Conservation (phyloP, 2,113 vertebrate species). For the Melozone crissalis region DNA sequence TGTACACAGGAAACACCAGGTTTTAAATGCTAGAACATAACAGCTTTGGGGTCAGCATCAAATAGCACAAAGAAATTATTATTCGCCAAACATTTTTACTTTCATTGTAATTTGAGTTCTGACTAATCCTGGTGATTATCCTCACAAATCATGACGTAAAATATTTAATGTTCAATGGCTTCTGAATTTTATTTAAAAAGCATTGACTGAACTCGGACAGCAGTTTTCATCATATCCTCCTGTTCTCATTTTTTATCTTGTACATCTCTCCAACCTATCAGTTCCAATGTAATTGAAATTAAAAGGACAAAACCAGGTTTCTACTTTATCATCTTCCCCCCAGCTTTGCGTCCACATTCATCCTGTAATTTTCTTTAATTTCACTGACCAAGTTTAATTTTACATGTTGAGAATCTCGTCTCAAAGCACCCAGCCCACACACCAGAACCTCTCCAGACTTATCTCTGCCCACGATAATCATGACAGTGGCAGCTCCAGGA, state of each 20-base stretch:
- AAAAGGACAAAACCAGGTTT: conserved; percentile 11
- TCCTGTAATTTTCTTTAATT: conserved; percentile 60
- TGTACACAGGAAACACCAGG: neutral
- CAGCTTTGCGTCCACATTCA: conserved; percentile 30
- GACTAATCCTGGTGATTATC: neutral
- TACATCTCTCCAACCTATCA: neutral
- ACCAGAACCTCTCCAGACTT: neutral
- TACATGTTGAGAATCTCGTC: neutral
- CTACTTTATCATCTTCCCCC: neutral
- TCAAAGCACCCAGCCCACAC: neutral
- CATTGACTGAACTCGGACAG: neutral
- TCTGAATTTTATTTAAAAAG: neutral
- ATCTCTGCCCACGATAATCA: neutral
- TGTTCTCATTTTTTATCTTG: neutral
- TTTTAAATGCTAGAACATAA: neutral
- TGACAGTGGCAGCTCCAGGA: neutral
- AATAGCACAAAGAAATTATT: neutral
- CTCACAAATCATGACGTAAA: neutral
- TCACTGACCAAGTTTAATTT: conserved; percentile 33
- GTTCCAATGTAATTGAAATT: neutral
- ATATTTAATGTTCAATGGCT: neutral
- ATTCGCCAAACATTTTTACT: neutral
- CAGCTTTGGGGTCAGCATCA: neutral
- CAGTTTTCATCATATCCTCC: neutral
- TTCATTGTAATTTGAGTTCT: neutral